phyloP scores from a whole-genome alignment of 2,888 invertebrate species.

The Lordiphosa andalusiaca region DNA sequence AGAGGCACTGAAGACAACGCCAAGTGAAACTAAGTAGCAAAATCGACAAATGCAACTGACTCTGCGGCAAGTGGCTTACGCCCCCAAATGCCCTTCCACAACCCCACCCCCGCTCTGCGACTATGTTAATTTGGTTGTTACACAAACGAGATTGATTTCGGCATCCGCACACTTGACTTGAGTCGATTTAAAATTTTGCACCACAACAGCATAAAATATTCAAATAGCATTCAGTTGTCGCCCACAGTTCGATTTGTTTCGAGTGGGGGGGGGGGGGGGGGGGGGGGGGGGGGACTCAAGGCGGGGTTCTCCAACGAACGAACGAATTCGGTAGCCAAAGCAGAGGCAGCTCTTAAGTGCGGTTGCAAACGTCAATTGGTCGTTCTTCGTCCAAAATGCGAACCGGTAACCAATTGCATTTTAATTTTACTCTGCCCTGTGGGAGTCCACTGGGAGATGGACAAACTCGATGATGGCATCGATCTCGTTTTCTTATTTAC shows the following conservation, averaged over 20 bases:
- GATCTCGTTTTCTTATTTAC: slow-evolving; percentile 80
- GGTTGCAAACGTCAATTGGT: slow-evolving; percentile 75
- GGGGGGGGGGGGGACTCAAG: no score
- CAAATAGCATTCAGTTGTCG: slow-evolving; percentile 61
- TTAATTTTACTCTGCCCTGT: slow-evolving; percentile 56
- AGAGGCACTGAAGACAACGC: slow-evolving; percentile 20
- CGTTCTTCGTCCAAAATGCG: slow-evolving; percentile 47
- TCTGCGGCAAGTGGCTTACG: slow-evolving; percentile 64
- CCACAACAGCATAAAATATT: slow-evolving; percentile 73
- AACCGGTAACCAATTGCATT: slow-evolving; percentile 58
- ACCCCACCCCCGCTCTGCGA: slow-evolving; percentile 9
- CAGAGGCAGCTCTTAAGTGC: slow-evolving; percentile 63
- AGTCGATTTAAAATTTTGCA: slow-evolving; percentile 72
- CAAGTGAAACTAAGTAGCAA: slow-evolving; percentile 34
- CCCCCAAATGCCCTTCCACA: not conserved
- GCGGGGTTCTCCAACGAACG: slow-evolving; percentile 9
- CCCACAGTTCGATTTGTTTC: slow-evolving; percentile 63
- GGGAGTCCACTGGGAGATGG: slow-evolving; percentile 38
- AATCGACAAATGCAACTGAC: slow-evolving; percentile 66
- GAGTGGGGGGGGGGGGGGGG: no score
- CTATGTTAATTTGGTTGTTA: slow-evolving; percentile 68
- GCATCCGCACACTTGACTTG: slow-evolving; percentile 72
- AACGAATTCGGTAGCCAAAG: slow-evolving; percentile 15
- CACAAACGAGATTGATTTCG: slow-evolving; percentile 71
- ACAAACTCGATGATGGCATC: slow-evolving; percentile 54